Evolutionary conservation across 2,113 vertebrate genomes (phyloP), one percentile per base, ranked within the genome.

Genomic region (Ancistrus triradiatus): DNA sequence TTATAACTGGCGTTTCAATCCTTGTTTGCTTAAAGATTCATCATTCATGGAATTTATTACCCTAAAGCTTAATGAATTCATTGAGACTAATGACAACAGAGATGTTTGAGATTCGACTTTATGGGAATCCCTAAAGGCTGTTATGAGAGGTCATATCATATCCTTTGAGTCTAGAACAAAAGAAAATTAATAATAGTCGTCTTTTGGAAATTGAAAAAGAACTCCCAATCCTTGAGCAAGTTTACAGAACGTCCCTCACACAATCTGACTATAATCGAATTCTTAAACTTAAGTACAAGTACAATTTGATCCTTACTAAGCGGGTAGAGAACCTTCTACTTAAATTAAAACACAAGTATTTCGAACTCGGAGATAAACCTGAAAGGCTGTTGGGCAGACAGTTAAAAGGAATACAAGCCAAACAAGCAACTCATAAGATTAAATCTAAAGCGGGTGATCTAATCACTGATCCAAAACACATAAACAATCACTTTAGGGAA

Each of bases 311-410:
- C 13, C 35, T 37, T 13, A 37, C 8, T 13, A 37, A 33, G 35
- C 35, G 35, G 8, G 35, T 37, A 2, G 28, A 33, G 28, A 33
- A 4, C 28, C 9, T 5, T 33, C 9, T 33, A 33, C 28, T 33
- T 33, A 33, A 33, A 33, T 48, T n/a, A n/a, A n/a, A n/a, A n/a
- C n/a, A n/a, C n/a, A n/a, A n/a, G n/a, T n/a, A n/a, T n/a, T n/a
- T n/a, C 22, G 46, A 48, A 48, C 18, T 48, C 19, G 46, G 46
- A 48, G 46, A 48, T 7, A 48, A 48, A 21, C 46, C 46, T 48
- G 46, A 48, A 48, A 21, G 44, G 10, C 21, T 21, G 21, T 13
- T 48, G 19, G 46, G n/a, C n/a, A n/a, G n/a, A n/a, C n/a, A n/a
- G n/a, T n/a, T n/a, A n/a, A n/a, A n/a, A n/a, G n/a, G n/a, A n/a